A percentile compares a stretch with the other conserved stretches of the same genome.
Evolutionary conservation across 2,888 invertebrate species (phyloP).

Genomic region (Chouioia cunea): DNA sequence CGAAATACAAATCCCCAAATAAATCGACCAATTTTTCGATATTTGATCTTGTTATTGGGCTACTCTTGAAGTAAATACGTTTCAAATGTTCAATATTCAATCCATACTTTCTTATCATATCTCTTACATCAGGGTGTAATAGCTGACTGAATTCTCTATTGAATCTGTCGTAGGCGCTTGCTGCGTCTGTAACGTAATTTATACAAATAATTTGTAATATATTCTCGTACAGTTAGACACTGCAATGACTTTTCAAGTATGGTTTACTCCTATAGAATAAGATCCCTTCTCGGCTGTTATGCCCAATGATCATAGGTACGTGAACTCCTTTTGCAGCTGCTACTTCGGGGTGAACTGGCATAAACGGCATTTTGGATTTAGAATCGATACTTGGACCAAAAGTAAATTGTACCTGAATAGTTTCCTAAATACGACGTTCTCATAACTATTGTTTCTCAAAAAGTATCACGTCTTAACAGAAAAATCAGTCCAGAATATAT

Average conservation of each 20-base stretch:
- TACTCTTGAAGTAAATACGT: constrained; percentile 53
- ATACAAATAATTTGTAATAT: no score
- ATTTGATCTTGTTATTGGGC: constrained; percentile 33
- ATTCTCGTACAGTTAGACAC: no score
- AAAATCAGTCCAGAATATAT: neutral
- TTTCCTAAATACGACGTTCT: no score
- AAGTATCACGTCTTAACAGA: no score
- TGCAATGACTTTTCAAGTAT: no score
- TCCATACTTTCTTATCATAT: constrained; percentile 42
- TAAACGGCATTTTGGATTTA: constrained; percentile 54
- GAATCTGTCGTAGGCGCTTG: neutral
- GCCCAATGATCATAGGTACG: constrained; percentile 48
- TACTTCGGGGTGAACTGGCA: constrained; percentile 46
- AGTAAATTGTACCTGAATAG: constrained; percentile 5
- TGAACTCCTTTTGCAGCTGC: constrained; percentile 44
- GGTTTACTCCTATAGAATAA: constrained; percentile 39
- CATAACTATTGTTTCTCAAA: no score
- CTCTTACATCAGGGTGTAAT: constrained; percentile 47
- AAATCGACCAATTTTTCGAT: constrained; percentile 48
- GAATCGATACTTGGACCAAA: constrained; percentile 54
- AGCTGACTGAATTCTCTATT: neutral
- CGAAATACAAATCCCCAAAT: constrained; percentile 46
- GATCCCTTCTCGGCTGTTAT: constrained; percentile 48
- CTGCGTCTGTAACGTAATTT: neutral
- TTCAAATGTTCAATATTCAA: constrained; percentile 50